phyloP scores from a whole-genome alignment of 2,888 invertebrate genomes.

The Agriopis aurantiaria region DNA sequence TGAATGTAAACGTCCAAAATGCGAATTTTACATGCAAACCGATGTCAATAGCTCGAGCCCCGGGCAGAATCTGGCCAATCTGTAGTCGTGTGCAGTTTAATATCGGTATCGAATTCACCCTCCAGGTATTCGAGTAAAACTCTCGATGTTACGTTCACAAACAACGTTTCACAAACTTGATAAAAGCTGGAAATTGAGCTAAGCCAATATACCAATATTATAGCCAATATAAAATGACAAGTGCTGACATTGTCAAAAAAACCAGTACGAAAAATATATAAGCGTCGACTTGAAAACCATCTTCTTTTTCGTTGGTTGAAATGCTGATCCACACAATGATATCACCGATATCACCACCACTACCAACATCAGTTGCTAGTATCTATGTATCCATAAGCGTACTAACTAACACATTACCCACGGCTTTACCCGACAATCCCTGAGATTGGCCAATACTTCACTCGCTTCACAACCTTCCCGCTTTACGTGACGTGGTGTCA shows the following conservation, averaged over 20 bases:
- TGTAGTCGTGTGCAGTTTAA: slow-evolving; percentile 14
- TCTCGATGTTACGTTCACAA: slow-evolving; percentile 8
- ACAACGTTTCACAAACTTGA: slow-evolving; percentile 14
- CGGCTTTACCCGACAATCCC: too few species aligned
- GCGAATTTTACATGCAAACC: slow-evolving; percentile 12
- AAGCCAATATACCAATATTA: not conserved
- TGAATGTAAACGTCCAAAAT: slow-evolving; percentile 14
- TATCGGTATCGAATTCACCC: slow-evolving; percentile 24
- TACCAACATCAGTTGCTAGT: too few species aligned
- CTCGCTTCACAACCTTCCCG: too few species aligned
- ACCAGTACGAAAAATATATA: not conserved
- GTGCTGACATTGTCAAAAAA: not conserved
- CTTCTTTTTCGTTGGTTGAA: too few species aligned
- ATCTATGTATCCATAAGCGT: too few species aligned
- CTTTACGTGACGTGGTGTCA: too few species aligned
- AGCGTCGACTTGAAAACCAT: too few species aligned
- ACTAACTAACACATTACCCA: too few species aligned
- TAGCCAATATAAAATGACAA: too few species aligned
- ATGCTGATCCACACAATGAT: too few species aligned
- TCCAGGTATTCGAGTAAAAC: slow-evolving; percentile 20
- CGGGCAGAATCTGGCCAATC: slow-evolving; percentile 7
- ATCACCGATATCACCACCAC: too few species aligned
- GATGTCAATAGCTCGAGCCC: slow-evolving; percentile 19
- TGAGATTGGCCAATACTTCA: too few species aligned
- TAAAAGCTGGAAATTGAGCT: slow-evolving; percentile 2